Evolutionary conservation across 2,797 vertebrate species (phyloP).

Genomic region (Enteromius mattozi): DNA sequence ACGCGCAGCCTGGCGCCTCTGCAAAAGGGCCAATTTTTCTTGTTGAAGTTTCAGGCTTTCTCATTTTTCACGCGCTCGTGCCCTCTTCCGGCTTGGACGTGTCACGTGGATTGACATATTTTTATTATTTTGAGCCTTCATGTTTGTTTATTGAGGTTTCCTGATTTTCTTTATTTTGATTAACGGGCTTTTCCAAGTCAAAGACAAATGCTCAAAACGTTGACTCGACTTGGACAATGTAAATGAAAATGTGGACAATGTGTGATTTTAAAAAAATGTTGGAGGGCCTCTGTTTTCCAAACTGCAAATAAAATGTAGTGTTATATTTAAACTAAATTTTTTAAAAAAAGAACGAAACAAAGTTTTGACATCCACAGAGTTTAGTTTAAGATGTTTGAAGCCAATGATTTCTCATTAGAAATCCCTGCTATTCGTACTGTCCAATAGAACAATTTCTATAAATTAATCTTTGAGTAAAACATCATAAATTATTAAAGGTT

Average conservation of each 20-base stretch:
- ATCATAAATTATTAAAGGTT: constrained; percentile 42
- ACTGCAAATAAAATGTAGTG: background rate
- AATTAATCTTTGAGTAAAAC: constrained; percentile 40
- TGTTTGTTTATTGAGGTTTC: constrained; percentile 12
- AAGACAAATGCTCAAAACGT: constrained; percentile 2
- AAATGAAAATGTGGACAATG: background rate
- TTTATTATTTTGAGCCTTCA: background rate
- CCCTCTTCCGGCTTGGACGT: background rate
- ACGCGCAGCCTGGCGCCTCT: constrained; percentile 9
- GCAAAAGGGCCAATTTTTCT: background rate
- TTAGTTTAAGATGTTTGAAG: constrained; percentile 30
- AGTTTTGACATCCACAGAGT: background rate
- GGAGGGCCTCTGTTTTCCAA: background rate
- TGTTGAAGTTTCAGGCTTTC: constrained; percentile 35
- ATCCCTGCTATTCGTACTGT: constrained; percentile 5
- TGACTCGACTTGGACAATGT: background rate
- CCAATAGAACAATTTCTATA: constrained; percentile 23
- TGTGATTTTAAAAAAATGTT: background rate
- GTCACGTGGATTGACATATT: constrained; percentile 16
- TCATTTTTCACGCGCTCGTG: constrained; percentile 46
- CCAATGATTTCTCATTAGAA: constrained; percentile 20
- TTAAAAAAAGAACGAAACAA: background rate
- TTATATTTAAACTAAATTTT: background rate
- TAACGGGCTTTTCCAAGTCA: background rate
- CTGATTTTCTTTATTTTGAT: background rate